Evolutionary conservation across 35 echinoderm and acorn worm species (phyloP), one percentile per base, ranked within the genome.

Genomic region (Ophioderma brevispina): DNA sequence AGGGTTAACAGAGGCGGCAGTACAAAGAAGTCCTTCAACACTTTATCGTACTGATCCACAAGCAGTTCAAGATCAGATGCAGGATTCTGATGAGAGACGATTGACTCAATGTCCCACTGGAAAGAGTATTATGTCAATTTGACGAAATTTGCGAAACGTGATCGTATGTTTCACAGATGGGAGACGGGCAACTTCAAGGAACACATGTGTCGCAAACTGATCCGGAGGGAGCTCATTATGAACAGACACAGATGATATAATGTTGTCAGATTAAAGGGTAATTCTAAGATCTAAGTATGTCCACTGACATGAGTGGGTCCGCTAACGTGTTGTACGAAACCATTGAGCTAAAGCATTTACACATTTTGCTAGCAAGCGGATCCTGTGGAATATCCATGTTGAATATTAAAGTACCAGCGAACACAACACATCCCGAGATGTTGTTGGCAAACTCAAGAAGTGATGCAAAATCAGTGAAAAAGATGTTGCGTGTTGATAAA

Each of bases 381-480:
- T 89, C 86, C 31, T n/a, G 11, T 35, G 38, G 0, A 76, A n/a
- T 36, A 84, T 93, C 91, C 18, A 94, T 35, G 38, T 85, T 87
- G 31, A 90, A 14, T 86, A 90, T 94, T 28, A 94, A 90, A 38
- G 90, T 87, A 15, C 92, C 87, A 28, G 82, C 78, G 33, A 94
- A 35, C 18, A 94, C 39, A 49, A 93, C 8, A 34, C 23, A 59
- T 76, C 32, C 33, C 34, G 38, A 25, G 3, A 70, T 30, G 28
- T 18, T 70, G 23, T 30, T 30, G n/a, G 23, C 28, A 30, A 2
- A 46, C 28, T 70, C 59, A 25, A 70, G 59, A 25, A 70, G 59
- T 70, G 59, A 70, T 1, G 59, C 10, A 25, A 70, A 70, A 18
- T 70, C 28, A 30, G 17, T 3, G 59, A 70, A 70, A 25, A 70